Percentiles rank a stretch among this genome's conserved stretches.
These are phyloP conservation scores for Pterostichus niger DNA, from an alignment of 2,888 invertebrate species.

Conservation along the genomic window DNA sequence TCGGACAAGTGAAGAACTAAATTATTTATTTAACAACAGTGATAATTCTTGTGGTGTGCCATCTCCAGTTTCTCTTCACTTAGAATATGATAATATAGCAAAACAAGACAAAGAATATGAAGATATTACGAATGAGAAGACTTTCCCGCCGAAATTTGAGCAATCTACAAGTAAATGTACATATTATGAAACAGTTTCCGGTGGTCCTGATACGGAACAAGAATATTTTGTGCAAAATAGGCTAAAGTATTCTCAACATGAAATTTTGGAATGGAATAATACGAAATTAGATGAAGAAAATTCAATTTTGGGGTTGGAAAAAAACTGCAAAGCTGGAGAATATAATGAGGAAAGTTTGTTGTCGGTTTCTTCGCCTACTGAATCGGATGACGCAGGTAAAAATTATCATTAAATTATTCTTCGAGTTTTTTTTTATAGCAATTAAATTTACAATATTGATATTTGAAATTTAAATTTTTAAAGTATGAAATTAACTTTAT, in stretches of 20 bases:
- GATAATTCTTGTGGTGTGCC: constrained; percentile 53
- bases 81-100: constrained; percentile 26
- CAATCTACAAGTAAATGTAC: constrained; percentile 49
- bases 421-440: no score
- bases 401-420: background rate
- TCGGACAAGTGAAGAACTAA: constrained; percentile 32
- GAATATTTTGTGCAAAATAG: constrained; percentile 40
- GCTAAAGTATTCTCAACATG: constrained; percentile 21
- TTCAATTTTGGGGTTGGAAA: background rate
- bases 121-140: constrained; percentile 26
- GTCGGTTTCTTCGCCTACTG: constrained; percentile 28
- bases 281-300: constrained; percentile 21
- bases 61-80: constrained; percentile 44
- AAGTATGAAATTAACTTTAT: no score
- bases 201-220: background rate
- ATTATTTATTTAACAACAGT: constrained; percentile 48
- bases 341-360: constrained; percentile 9
- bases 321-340: constrained; percentile 13
- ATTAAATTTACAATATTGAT: no score
- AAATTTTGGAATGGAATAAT: constrained; percentile 28
- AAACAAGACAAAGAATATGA: constrained; percentile 22
- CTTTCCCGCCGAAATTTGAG: constrained; percentile 16
- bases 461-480: no score
- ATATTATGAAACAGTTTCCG: constrained; percentile 28
- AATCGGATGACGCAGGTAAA: constrained; percentile 53